A percentile compares a stretch with the other conserved stretches of the same genome.
Evolutionary conservation across 2,888 invertebrate genomes (phyloP).

Genomic region (Callinectes sapidus): DNA sequence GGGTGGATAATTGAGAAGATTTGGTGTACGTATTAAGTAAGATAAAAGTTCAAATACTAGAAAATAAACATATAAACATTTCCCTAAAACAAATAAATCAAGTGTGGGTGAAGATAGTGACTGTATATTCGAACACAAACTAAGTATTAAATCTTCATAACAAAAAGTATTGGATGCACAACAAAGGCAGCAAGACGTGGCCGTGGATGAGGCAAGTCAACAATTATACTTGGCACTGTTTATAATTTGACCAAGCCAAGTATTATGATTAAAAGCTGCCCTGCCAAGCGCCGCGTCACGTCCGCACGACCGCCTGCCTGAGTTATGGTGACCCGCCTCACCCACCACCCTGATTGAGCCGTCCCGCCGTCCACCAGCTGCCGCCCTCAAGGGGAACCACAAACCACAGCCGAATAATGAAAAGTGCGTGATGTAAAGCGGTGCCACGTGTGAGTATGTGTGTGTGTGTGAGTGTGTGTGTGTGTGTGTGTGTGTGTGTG

Average conservation of each 20-base stretch:
- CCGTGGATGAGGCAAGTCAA: background rate
- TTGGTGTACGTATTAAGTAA: background rate
- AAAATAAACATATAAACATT: background rate
- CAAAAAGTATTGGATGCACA: background rate
- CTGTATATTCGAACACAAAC: background rate
- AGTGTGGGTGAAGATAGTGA: background rate
- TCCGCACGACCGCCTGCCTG: conserved; percentile 15
- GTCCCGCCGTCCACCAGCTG: background rate
- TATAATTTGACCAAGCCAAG: background rate
- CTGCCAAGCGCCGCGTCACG: background rate
- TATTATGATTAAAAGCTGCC: conserved; percentile 15
- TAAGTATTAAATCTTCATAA: background rate
- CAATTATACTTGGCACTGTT: conserved; percentile 18
- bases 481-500: background rate
- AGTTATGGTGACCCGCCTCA: conserved; percentile 19
- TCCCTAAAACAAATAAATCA: background rate
- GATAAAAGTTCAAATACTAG: background rate
- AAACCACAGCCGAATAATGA: background rate
- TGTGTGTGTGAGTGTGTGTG: background rate
- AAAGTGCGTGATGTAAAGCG: background rate
- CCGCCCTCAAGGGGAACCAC: background rate
- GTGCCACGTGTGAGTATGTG: background rate
- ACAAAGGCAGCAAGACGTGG: conserved; percentile 1
- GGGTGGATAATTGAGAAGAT: too few relatives aligned
- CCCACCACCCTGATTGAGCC: conserved; percentile 15